phyloP scores from a whole-genome alignment of 2,797 vertebrate genomes.

The Neostethus bicornis region DNA sequence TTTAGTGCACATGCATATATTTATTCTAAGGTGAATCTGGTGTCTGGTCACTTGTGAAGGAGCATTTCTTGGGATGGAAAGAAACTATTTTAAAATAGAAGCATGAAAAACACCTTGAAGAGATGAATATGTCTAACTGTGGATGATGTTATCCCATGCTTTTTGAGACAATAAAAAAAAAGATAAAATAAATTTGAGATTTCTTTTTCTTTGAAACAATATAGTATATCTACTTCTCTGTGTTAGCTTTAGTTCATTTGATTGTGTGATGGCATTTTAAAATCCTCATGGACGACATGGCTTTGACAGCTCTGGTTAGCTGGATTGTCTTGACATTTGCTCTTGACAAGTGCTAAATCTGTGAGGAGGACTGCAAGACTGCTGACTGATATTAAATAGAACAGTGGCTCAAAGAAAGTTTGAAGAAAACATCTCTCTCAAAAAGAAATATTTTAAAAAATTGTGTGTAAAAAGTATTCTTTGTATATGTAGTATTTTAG shows the following conservation, averaged over 20 bases:
- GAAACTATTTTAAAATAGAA: slow-evolving; percentile 34
- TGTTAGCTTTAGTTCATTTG: slow-evolving; percentile 37
- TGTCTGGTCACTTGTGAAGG: slow-evolving; percentile 49
- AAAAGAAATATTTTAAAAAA: slow-evolving; percentile 52
- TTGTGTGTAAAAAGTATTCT: too few species aligned
- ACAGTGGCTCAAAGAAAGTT: slow-evolving; percentile 50
- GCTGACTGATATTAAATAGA: slow-evolving; percentile 70
- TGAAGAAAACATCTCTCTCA: slow-evolving; percentile 34
- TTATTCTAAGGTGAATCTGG: slow-evolving; percentile 65
- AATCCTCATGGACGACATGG: slow-evolving; percentile 27
- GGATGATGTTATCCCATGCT: slow-evolving; percentile 9
- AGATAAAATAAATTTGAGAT: slow-evolving; percentile 15
- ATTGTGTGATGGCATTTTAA: slow-evolving; percentile 51
- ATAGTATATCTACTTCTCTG: slow-evolving; percentile 12
- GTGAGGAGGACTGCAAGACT: slow-evolving; percentile 45
- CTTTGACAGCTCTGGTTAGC: slow-evolving; percentile 57
- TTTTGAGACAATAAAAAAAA: slow-evolving; percentile 16
- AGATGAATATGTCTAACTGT: slow-evolving; percentile 37
- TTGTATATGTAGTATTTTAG: too few species aligned
- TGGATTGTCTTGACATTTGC: slow-evolving; percentile 64
- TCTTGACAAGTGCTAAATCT: slow-evolving; percentile 63
- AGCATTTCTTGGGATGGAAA: slow-evolving; percentile 37
- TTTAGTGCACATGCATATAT: slow-evolving; percentile 69
- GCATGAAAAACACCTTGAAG: slow-evolving; percentile 6
- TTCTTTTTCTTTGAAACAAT: slow-evolving; percentile 48